Evolutionary conservation across 2,888 invertebrate genomes (phyloP).

Genomic region (Hyposoter didymator): DNA sequence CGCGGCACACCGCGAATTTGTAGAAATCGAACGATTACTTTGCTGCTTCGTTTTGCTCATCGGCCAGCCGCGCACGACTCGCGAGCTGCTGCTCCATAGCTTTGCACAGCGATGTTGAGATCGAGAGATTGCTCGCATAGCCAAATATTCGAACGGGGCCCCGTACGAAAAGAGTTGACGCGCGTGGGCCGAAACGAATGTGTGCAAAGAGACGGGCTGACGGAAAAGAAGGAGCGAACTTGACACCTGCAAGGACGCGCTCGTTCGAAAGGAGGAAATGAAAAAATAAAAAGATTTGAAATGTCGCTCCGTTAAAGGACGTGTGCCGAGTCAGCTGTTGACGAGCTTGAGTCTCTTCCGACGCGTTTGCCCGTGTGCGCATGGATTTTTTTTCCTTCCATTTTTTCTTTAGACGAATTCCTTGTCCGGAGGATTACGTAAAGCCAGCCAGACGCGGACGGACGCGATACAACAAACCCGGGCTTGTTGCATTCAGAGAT

Average conservation of each 20-base stretch:
- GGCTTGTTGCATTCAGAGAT: constrained; percentile 48
- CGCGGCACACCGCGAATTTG: constrained; percentile 4
- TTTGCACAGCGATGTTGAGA: neutral
- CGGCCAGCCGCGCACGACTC: neutral
- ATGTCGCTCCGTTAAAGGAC: constrained; percentile 81
- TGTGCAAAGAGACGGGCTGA: constrained; percentile 36
- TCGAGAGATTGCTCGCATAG: constrained; percentile 46
- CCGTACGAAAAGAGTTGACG: constrained; percentile 6
- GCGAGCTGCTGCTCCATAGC: too few relatives aligned
- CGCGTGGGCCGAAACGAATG: constrained; percentile 10
- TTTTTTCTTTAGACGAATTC: constrained; percentile 9
- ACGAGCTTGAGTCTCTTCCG: constrained; percentile 18
- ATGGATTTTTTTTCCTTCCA: neutral
- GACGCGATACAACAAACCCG: neutral
- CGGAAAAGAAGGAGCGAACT: constrained; percentile 78
- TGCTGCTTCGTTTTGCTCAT: constrained; percentile 20
- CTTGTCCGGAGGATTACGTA: constrained; percentile 59
- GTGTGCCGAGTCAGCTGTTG: constrained; percentile 73
- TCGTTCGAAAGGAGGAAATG: constrained; percentile 83
- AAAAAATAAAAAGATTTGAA: constrained; percentile 69
- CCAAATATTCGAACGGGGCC: constrained; percentile 30
- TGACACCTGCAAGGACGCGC: constrained; percentile 83
- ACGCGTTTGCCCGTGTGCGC: neutral
- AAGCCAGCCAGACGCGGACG: constrained; percentile 37
- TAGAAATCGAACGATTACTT: neutral